Evolutionary conservation across 2,888 invertebrate species (phyloP).

Genomic region (Brachylomia viminalis): DNA sequence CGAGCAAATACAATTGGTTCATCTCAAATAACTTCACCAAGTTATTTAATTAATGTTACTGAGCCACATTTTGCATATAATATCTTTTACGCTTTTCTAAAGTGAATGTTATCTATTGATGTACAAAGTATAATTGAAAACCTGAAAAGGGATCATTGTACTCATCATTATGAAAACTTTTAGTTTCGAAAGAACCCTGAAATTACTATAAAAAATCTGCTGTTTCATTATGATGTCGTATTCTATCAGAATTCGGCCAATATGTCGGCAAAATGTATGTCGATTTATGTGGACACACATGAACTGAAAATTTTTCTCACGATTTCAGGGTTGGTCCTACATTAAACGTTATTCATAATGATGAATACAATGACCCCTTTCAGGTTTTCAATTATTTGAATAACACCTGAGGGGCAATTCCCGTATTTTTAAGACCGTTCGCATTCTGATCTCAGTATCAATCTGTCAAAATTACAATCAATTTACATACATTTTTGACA

Average conservation of each 20-base stretch:
- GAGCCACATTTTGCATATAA: not conserved
- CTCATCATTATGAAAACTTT: not conserved
- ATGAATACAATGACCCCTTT: not conserved
- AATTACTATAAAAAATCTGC: not conserved
- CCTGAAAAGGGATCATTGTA: not conserved
- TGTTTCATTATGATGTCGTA: not conserved
- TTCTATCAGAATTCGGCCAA: not conserved
- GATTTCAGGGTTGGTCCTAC: not conserved
- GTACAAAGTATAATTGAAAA: not conserved
- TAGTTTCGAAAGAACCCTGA: too few species aligned
- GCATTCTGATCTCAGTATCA: too few species aligned
- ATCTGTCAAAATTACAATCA: too few species aligned
- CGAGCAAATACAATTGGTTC: not conserved
- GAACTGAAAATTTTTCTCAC: not conserved
- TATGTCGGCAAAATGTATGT: not conserved
- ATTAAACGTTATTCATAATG: too few species aligned
- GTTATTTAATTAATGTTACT: constrained; percentile 1
- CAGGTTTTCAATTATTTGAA: not conserved
- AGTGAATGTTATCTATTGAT: not conserved
- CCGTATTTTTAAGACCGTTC: too few species aligned
- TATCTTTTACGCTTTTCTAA: not conserved
- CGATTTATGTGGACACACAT: not conserved
- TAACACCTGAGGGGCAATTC: too few species aligned
- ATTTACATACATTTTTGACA: too few species aligned
- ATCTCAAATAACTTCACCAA: not conserved